A percentile compares a stretch with the other conserved stretches of the same genome.
Evolutionary conservation across 2,888 invertebrate genomes (phyloP).

Genomic region (Sceliomorpha sp.): DNA sequence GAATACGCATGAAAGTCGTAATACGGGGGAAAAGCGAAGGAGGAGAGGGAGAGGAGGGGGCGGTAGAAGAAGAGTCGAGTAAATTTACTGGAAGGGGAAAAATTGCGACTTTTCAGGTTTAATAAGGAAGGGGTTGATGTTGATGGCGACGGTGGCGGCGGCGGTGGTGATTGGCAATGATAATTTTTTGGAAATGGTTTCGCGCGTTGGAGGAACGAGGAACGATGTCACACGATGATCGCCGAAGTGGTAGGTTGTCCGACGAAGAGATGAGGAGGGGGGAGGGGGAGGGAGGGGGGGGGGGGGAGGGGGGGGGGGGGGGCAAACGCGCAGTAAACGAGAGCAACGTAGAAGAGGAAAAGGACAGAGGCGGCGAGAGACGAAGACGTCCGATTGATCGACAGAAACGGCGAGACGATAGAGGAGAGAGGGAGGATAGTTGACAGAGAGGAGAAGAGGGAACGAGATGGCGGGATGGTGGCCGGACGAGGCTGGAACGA

Average conservation of each 20-base stretch:
- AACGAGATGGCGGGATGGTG: slow-evolving; percentile 19
- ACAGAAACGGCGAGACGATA: too few species aligned
- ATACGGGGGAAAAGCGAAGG: slow-evolving; percentile 46
- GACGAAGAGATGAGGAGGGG: slow-evolving; percentile 5
- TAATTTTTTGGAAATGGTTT: slow-evolving; percentile 60
- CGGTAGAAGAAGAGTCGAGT: slow-evolving; percentile 27
- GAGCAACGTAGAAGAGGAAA: neutral
- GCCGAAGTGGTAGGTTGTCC: slow-evolving; percentile 13
- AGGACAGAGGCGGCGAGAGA: too few species aligned
- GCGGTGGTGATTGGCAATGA: slow-evolving; percentile 41
- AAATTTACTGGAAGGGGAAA: too few species aligned
- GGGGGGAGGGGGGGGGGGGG: slow-evolving; percentile 21
- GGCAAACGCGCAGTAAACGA: slow-evolving; percentile 8
- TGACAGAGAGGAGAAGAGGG: slow-evolving; percentile 27
- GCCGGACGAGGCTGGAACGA: slow-evolving; percentile 14
- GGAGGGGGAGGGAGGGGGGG: slow-evolving; percentile 10
- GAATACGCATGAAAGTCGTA: slow-evolving; percentile 48
- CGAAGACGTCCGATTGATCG: too few species aligned
- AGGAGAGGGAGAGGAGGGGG: slow-evolving; percentile 40
- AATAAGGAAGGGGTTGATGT: slow-evolving; percentile 48
- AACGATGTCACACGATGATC: slow-evolving; percentile 30
- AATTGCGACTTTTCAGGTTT: slow-evolving; percentile 39
- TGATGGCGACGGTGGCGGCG: too few species aligned
- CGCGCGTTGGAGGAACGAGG: slow-evolving; percentile 70
- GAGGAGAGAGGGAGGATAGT: slow-evolving; percentile 5